Evolutionary conservation across 37 sponge, comb jelly and placozoan genomes (phyloP), one percentile per base, ranked within the genome.

Genomic region (Tethya wilhelma): DNA sequence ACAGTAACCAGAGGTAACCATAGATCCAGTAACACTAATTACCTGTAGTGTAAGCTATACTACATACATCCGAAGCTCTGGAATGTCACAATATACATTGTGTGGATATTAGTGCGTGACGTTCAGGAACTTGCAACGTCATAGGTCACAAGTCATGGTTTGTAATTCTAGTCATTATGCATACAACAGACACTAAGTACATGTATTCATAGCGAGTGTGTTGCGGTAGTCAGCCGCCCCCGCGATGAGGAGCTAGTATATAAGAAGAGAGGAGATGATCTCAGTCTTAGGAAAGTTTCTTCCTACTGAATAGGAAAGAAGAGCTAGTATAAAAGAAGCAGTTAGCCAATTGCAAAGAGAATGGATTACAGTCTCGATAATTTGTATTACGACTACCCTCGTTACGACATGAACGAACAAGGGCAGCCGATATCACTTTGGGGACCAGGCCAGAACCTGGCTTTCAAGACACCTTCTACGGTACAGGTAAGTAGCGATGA

Each of bases 391-490:
- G 75, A 75, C 28, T 59, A 23, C 29, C 43, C 43, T 19, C 22
- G 30, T 5, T 4, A 39, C 36, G 42, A 75, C 41, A 75, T 46
- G 55, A 31, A 42, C 38, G 59, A 75, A n/a, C 34, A 19, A 39
- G 1, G 59, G 14, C 28, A 53, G 44, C 33, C 23, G 14, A 46
- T 72, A 39, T 77, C 79, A 1, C 19, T 86, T 2, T 86, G 86
- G 86, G 79, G 66, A 11, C 64, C 85, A 36, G 68, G 78, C 2
- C 79, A 69, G 38, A 43, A 79, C 26, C 49, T 67, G 31, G 17
- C 49, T 71, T 86, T 71, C 70, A 78, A 86, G 79, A 55, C 85
- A n/a, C 42, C 36, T 38, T 76, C 64, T 12, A 44, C 77, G 20
- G 28, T 23, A 60, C 28, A 60, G 63, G 28, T 60, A 60, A n/a